A percentile compares a stretch with the other conserved stretches of the same genome.
Conservation (phyloP, 2,888 invertebrate genomes). For the Cheilosia grossa region DNA sequence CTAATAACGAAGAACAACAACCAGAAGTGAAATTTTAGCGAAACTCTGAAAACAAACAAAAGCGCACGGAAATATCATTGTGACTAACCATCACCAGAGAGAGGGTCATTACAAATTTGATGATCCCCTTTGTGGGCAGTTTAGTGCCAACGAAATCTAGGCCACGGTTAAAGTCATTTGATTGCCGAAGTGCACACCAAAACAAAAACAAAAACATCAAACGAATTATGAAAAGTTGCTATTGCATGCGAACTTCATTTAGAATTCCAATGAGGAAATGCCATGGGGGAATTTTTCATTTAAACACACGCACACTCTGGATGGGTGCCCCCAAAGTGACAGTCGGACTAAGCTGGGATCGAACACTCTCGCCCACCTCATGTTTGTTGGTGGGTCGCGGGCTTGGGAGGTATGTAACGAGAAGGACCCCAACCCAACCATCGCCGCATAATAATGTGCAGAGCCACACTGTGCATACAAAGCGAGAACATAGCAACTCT, state of each 20-base stretch:
- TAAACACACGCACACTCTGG: conserved; percentile 13
- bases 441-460: conserved; percentile 44
- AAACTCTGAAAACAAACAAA: conserved; percentile 37
- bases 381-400: neutral
- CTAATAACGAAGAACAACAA: conserved; percentile 25
- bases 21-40: conserved; percentile 35
- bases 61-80: conserved; percentile 3
- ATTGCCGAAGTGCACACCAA: conserved; percentile 28
- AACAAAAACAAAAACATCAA: conserved; percentile 1
- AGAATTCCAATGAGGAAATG: conserved; percentile 74
- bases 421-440: conserved; percentile 27
- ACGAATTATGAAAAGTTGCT: conserved; percentile 20
- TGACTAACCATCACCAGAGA: conserved; percentile 56
- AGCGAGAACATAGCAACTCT: conserved; percentile 19
- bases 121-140: conserved; percentile 30
- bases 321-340: conserved; percentile 58
- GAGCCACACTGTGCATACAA: conserved; percentile 53
- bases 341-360: conserved; percentile 54
- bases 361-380: conserved; percentile 43
- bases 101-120: conserved; percentile 55
- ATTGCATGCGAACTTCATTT: conserved; percentile 65
- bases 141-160: conserved; percentile 52
- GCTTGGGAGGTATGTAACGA: neutral
- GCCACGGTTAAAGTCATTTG: conserved; percentile 61
- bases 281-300: conserved; percentile 50